Percentiles rank a stretch among this genome's conserved stretches.
Evolutionary conservation across 1,140 invertebrate species (phyloP).

Genomic region (Drosophila aff.): DNA sequence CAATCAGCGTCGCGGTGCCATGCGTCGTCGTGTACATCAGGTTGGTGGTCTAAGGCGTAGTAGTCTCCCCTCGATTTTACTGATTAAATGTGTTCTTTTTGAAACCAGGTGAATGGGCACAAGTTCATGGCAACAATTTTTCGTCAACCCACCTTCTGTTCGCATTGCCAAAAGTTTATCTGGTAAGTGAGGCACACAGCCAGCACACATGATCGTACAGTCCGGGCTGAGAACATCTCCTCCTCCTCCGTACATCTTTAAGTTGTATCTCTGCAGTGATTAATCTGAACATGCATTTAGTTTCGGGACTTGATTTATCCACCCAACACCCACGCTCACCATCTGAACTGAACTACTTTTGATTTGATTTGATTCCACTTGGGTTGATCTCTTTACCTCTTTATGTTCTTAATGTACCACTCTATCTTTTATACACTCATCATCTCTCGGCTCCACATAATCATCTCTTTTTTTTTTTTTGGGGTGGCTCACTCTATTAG

Average conservation of each 20-base stretch:
- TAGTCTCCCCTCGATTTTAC: background rate
- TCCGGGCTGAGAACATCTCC: constrained; percentile 59
- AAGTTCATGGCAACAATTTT: constrained; percentile 99
- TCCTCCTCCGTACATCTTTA: constrained; percentile 48
- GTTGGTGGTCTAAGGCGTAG: constrained; percentile 39
- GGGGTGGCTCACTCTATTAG: constrained; percentile 33
- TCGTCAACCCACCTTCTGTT: constrained; percentile 99
- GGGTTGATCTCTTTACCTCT: constrained; percentile 49
- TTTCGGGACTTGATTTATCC: constrained; percentile 66
- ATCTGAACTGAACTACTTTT: constrained; percentile 30
- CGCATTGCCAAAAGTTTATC: constrained; percentile 98
- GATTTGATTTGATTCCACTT: constrained; percentile 37
- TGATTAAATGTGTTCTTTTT: background rate
- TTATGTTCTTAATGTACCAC: constrained; percentile 64
- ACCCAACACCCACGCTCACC: constrained; percentile 26
- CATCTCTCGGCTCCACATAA: constrained; percentile 9
- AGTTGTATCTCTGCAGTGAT: constrained; percentile 71
- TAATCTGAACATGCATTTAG: constrained; percentile 63
- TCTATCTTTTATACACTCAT: constrained; percentile 18
- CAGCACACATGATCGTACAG: constrained; percentile 43
- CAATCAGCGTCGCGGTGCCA: constrained; percentile 96
- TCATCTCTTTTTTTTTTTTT: constrained; percentile 11
- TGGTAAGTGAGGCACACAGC: constrained; percentile 89
- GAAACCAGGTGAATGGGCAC: constrained; percentile 94
- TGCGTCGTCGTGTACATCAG: constrained; percentile 97